Conservation (phyloP, 2,113 vertebrate genomes). For the Rostratula benghalensis region DNA sequence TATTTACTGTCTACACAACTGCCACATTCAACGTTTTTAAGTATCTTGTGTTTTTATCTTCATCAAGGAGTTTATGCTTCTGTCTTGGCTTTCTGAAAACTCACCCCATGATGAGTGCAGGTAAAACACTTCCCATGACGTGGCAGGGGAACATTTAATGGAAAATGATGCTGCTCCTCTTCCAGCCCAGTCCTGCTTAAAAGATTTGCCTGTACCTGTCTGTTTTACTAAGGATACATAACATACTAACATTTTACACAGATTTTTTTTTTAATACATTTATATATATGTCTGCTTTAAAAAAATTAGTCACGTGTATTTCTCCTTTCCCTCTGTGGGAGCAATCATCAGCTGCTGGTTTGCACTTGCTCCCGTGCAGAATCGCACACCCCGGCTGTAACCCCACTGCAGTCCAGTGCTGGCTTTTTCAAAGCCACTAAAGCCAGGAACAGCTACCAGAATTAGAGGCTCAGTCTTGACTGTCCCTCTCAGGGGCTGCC, state of each 20-base stretch:
- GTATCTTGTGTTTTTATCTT: neutral
- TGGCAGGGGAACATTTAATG: neutral
- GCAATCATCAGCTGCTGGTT: neutral
- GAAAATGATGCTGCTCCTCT: neutral
- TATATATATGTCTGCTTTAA: neutral
- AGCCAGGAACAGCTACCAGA: neutral
- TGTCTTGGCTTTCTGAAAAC: neutral
- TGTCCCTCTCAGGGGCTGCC: neutral
- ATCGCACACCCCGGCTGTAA: neutral
- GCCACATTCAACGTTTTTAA: neutral
- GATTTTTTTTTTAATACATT: neutral
- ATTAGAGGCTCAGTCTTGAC: neutral
- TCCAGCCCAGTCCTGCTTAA: neutral
- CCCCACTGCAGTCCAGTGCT: neutral
- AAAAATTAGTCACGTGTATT: neutral
- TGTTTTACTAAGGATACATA: neutral
- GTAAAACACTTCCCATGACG: neutral
- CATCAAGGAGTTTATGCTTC: neutral
- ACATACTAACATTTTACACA: neutral
- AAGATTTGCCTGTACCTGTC: neutral
- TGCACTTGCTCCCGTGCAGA: neutral
- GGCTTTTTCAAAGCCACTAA: neutral
- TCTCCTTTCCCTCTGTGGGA: neutral
- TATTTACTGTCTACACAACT: neutral
- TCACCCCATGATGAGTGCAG: neutral